phyloP scores from a whole-genome alignment of 1,140 invertebrate genomes.

The Augochlora pura region DNA sequence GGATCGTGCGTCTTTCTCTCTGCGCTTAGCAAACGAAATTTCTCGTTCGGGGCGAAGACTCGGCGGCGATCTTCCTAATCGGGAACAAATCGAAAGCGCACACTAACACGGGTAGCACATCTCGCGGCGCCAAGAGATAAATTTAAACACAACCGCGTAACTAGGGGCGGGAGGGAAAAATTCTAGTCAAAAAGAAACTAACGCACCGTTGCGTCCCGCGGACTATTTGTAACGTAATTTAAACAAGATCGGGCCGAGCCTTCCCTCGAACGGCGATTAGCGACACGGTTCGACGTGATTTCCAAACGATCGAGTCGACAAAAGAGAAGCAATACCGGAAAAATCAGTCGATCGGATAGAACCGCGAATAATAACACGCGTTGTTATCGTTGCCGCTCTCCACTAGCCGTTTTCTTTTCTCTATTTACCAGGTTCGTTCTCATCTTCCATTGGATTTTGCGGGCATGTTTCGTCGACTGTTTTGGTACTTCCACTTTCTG shows the following conservation, averaged over 20 bases:
- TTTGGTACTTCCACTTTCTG: conserved; percentile 69
- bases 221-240: conserved; percentile 26
- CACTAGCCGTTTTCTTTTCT: conserved; percentile 2
- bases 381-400: too few species aligned
- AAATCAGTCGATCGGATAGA: not conserved
- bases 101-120: conserved; percentile 35
- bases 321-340: not conserved
- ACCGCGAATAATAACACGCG: too few species aligned
- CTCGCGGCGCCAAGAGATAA: not conserved
- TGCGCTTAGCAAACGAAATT: not conserved
- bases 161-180: conserved; percentile 1
- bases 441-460: conserved; percentile 50
- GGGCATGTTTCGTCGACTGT: conserved; percentile 13
- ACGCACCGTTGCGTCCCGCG: conserved; percentile 24
- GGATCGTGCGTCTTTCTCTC: too few species aligned
- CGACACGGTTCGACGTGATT: conserved; percentile 26
- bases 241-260: conserved; percentile 13
- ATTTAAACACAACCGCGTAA: conserved; percentile 9
- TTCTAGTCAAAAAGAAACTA: conserved; percentile 58
- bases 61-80: conserved; percentile 28
- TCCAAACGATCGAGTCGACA: not conserved
- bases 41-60: conserved; percentile 8
- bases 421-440: not conserved
- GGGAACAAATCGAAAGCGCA: conserved; percentile 52
- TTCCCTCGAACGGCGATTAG: conserved; percentile 3